phyloP scores from a whole-genome alignment of 2,888 invertebrate genomes.

The Drosophila koepferae region DNA sequence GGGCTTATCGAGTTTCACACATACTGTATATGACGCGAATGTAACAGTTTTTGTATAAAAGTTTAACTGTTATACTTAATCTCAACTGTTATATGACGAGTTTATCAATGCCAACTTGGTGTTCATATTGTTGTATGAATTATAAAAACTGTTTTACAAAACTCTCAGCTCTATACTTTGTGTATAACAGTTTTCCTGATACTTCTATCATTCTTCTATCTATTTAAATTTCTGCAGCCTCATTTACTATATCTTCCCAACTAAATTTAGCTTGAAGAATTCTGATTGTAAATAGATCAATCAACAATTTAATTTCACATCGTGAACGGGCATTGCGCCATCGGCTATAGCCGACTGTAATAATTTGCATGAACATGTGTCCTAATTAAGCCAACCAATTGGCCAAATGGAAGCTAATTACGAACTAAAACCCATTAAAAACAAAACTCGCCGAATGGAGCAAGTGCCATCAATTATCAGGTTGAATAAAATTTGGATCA shows the following conservation, averaged over 20 bases:
- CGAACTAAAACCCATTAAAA: constrained; percentile 39
- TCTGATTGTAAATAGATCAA: not conserved
- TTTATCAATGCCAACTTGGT: no score
- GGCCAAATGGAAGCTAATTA: constrained; percentile 48
- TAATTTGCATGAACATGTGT: constrained; percentile 14
- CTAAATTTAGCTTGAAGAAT: not conserved
- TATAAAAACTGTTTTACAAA: not conserved
- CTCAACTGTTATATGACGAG: no score
- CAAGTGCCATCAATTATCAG: constrained; percentile 23
- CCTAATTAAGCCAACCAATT: constrained; percentile 24
- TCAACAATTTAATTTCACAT: not conserved
- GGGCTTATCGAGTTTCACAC: no score
- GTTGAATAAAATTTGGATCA: constrained; percentile 3
- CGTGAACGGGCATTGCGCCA: not conserved
- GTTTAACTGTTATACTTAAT: not conserved
- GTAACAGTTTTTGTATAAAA: not conserved
- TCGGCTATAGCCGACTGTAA: not conserved
- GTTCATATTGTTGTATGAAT: not conserved
- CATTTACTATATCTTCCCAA: no score
- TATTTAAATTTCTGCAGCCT: no score
- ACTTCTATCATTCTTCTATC: no score
- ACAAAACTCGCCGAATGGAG: not conserved
- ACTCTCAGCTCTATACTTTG: no score
- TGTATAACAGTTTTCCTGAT: no score
- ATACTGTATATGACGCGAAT: not conserved